Conservation (phyloP, 2,113 vertebrate species). For the Formicarius rufipectus region DNA sequence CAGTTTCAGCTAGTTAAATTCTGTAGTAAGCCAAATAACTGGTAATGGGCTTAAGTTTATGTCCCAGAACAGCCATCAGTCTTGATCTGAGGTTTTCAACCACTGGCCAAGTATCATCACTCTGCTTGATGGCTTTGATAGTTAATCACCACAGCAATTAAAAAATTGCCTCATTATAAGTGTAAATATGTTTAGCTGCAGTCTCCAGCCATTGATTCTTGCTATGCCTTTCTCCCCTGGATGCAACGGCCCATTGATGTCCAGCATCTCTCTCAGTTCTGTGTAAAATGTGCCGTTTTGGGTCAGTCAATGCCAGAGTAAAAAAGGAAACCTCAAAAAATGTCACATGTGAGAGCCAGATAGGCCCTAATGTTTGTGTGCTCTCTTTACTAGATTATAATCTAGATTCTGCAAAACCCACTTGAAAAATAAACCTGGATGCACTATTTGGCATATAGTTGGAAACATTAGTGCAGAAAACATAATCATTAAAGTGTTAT, state of each 20-base stretch:
- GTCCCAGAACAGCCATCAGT: not conserved
- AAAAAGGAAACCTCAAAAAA: not conserved
- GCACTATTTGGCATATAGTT: not conserved
- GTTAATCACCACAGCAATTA: not conserved
- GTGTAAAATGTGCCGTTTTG: not conserved
- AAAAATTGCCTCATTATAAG: not conserved
- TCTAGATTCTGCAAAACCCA: not conserved
- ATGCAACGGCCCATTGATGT: not conserved
- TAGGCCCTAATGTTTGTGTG: not conserved
- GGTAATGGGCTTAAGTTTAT: not conserved
- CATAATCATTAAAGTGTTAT: not conserved
- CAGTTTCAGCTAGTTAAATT: not conserved
- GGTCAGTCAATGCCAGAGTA: not conserved
- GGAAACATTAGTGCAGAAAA: not conserved
- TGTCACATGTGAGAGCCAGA: not conserved
- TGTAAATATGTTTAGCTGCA: not conserved
- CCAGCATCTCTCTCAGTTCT: not conserved
- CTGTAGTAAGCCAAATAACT: not conserved
- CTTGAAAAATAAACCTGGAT: not conserved
- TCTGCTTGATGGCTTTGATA: not conserved
- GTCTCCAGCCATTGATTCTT: not conserved
- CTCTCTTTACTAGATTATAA: not conserved
- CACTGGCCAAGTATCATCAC: not conserved
- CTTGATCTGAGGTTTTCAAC: not conserved
- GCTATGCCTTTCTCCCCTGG: not conserved